Evolutionary conservation across 2,797 vertebrate genomes (phyloP).

Genomic region (Sebastes minor): DNA sequence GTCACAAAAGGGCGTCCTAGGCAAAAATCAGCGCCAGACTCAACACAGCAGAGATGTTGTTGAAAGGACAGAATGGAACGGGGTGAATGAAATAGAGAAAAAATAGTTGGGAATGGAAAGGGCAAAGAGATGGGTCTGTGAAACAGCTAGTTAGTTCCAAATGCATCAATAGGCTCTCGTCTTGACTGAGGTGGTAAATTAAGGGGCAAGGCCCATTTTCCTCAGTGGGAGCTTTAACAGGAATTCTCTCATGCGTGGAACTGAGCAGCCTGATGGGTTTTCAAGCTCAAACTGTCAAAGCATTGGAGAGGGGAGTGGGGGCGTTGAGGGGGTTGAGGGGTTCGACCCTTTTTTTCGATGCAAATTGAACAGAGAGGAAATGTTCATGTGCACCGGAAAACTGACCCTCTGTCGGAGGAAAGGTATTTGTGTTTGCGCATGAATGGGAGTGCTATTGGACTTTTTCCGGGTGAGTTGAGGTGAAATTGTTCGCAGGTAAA

Average conservation of each 20-base stretch:
- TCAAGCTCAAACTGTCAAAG: conserved; percentile 63
- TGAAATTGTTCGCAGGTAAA: conserved; percentile 7
- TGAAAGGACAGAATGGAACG: background rate
- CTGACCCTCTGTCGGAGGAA: conserved; percentile 1
- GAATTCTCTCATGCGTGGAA: conserved; percentile 72
- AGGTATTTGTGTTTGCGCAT: background rate
- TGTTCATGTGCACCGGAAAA: background rate
- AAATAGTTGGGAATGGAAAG: background rate
- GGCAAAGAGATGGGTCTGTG: conserved; percentile 33
- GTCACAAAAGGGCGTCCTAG: background rate
- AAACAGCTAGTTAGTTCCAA: conserved; percentile 64
- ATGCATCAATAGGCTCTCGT: conserved; percentile 60
- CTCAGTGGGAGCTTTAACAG: conserved; percentile 65
- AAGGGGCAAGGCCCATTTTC: conserved; percentile 72
- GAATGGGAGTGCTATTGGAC: background rate
- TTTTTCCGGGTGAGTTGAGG: conserved; percentile 32
- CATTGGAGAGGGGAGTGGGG: background rate
- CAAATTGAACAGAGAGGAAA: conserved; percentile 36
- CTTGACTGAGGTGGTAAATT: conserved; percentile 69
- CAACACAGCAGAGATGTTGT: conserved; percentile 5
- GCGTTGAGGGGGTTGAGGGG: background rate
- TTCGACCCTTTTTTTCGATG: conserved; percentile 20
- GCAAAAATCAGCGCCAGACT: background rate
- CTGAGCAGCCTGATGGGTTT: conserved; percentile 65
- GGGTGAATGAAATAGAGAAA: background rate